These are phyloP conservation scores for Catocala nupta DNA, from an alignment of 2,888 invertebrate genomes.

Conservation along the genomic window DNA sequence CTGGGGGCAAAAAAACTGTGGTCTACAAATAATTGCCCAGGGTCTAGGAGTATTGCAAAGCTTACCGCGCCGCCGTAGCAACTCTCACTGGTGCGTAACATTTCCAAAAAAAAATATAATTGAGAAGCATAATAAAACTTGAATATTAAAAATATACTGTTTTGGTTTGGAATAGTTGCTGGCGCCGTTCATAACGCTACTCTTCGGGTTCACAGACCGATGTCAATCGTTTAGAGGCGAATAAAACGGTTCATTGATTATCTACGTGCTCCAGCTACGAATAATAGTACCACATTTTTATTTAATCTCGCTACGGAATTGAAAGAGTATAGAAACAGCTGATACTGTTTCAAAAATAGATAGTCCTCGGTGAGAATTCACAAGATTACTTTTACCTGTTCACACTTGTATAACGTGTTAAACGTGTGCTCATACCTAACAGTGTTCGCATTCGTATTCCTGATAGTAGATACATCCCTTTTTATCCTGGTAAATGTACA, in stretches of 20 bases:
- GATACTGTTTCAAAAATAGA: not conserved
- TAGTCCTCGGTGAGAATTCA: not conserved
- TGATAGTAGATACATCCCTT: no score
- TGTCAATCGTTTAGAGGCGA: slow-evolving; percentile 46
- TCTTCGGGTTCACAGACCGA: slow-evolving; percentile 49
- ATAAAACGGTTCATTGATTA: slow-evolving; percentile 53
- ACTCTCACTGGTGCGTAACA: no score
- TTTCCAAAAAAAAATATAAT: no score
- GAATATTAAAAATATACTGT: not conserved
- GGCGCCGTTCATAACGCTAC: slow-evolving; percentile 43
- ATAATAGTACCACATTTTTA: slow-evolving; percentile 34
- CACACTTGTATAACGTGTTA: no score
- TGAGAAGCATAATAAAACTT: no score
- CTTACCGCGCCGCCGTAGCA: no score
- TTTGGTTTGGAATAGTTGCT: slow-evolving; percentile 26
- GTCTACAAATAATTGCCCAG: no score
- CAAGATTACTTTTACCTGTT: not conserved
- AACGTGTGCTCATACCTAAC: no score
- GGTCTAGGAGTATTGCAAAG: no score
- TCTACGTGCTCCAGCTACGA: slow-evolving; percentile 42
- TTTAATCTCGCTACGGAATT: slow-evolving; percentile 29
- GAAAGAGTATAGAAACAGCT: slow-evolving; percentile 7
- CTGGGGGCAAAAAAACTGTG: no score
- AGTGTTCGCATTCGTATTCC: no score
- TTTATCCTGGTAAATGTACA: no score